These are phyloP conservation scores for Spisula solida DNA, from an alignment of 2,888 invertebrate species.

Conservation along the genomic window DNA sequence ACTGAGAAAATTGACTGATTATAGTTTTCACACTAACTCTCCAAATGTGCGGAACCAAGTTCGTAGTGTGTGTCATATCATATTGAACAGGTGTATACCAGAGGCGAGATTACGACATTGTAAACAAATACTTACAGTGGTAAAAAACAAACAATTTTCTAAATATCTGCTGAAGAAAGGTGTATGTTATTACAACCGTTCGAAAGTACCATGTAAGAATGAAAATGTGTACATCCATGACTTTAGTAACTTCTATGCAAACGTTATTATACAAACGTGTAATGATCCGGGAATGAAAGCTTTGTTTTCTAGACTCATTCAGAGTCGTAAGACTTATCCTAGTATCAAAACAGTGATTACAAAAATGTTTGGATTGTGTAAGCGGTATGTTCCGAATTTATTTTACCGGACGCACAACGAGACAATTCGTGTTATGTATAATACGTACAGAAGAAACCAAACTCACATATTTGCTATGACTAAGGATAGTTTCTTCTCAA, in stretches of 20 bases:
- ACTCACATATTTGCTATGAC: conserved; percentile 16
- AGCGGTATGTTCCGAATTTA: neutral
- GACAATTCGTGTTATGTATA: conserved; percentile 23
- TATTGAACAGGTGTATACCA: neutral
- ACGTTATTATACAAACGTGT: neutral
- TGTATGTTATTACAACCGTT: neutral
- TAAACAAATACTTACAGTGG: neutral
- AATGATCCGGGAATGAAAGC: neutral
- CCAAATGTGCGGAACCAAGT: neutral
- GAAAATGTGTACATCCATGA: conserved; percentile 3
- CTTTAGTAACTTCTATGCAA: conserved; percentile 21
- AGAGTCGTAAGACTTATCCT: neutral
- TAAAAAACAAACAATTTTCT: neutral
- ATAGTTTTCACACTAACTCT: conserved; percentile 1
- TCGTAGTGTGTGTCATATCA: neutral
- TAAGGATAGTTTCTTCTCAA: conserved; percentile 28
- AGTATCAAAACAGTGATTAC: neutral
- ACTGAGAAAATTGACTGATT: neutral
- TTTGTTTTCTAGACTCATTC: conserved; percentile 5
- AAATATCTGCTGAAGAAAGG: neutral
- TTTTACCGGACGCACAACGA: conserved; percentile 18
- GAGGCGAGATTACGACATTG: neutral
- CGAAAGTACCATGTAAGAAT: neutral
- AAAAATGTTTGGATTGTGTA: conserved; percentile 21
- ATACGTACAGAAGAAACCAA: neutral